Conservation (phyloP, 2,113 vertebrate species). For the Rhea pennata region DNA sequence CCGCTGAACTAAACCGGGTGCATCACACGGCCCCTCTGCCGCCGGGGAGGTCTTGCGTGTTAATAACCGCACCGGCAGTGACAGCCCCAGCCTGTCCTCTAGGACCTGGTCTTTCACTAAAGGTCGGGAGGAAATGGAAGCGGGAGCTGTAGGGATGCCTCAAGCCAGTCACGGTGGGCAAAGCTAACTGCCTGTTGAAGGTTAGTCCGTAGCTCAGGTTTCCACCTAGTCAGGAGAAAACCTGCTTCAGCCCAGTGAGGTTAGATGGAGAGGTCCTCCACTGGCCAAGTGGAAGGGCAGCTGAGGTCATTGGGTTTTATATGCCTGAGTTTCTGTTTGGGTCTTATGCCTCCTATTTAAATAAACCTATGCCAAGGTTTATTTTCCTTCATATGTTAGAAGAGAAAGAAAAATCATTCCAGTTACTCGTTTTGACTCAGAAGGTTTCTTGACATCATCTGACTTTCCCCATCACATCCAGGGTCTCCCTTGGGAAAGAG, state of each 20-base stretch:
- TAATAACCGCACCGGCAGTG: neutral
- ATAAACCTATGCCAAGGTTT: neutral
- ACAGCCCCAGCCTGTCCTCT: neutral
- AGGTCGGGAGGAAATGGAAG: slow-evolving; percentile 51
- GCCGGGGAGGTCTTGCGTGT: neutral
- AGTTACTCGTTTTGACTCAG: neutral
- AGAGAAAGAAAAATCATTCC: neutral
- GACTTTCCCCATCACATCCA: neutral
- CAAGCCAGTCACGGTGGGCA: neutral
- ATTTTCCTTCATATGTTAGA: neutral
- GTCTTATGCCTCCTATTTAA: neutral
- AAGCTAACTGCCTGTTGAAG: neutral
- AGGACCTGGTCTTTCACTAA: neutral
- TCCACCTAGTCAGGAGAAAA: neutral
- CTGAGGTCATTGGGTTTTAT: neutral
- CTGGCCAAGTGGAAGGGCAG: neutral
- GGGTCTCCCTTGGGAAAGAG: neutral
- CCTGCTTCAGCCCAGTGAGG: neutral
- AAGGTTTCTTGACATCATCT: slow-evolving; percentile 6
- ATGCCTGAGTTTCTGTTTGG: neutral
- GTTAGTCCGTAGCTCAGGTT: neutral
- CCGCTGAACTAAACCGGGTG: neutral
- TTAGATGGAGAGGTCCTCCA: neutral
- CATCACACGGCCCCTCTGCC: neutral
- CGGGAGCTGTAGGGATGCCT: neutral